Percentiles rank a stretch among this genome's conserved stretches.
Evolutionary conservation across 2,797 vertebrate genomes (phyloP).

Genomic region (Molossus alvarezi): DNA sequence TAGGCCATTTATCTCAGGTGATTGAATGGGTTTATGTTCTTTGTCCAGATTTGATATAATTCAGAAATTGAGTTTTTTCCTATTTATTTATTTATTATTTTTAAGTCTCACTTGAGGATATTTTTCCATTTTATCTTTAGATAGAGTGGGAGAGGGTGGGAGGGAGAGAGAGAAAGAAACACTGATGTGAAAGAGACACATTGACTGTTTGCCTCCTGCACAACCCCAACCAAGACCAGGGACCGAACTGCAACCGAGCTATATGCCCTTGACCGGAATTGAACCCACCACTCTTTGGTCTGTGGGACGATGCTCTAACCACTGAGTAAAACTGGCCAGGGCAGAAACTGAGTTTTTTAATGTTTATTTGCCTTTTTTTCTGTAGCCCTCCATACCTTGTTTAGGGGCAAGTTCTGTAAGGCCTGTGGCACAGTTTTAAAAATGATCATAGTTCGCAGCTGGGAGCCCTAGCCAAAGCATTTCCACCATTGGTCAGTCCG

Average conservation of each 20-base stretch:
- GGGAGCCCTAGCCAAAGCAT: neutral
- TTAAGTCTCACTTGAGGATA: too few species aligned
- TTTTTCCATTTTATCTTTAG: too few species aligned
- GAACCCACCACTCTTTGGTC: too few species aligned
- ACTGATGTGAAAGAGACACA: too few species aligned
- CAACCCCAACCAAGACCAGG: too few species aligned
- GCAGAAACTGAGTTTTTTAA: neutral
- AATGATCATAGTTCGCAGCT: neutral
- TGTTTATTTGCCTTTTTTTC: constrained; percentile 10
- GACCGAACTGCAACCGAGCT: too few species aligned
- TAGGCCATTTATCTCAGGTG: neutral
- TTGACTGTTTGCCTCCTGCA: too few species aligned
- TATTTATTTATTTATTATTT: neutral
- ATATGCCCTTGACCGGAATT: too few species aligned
- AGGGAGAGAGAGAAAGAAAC: too few species aligned
- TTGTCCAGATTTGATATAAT: neutral
- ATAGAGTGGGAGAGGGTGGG: too few species aligned
- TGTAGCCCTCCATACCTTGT: neutral
- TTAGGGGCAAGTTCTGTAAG: neutral
- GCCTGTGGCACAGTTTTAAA: neutral
- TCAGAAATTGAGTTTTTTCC: neutral
- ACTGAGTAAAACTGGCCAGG: too few species aligned
- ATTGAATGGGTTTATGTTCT: neutral
- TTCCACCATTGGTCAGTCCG: neutral
- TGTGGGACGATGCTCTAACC: too few species aligned